Percentiles rank a stretch among this genome's conserved stretches.
These are phyloP conservation scores for Zele albiditarsus DNA, from an alignment of 2,888 invertebrate species.

Conservation along the genomic window DNA sequence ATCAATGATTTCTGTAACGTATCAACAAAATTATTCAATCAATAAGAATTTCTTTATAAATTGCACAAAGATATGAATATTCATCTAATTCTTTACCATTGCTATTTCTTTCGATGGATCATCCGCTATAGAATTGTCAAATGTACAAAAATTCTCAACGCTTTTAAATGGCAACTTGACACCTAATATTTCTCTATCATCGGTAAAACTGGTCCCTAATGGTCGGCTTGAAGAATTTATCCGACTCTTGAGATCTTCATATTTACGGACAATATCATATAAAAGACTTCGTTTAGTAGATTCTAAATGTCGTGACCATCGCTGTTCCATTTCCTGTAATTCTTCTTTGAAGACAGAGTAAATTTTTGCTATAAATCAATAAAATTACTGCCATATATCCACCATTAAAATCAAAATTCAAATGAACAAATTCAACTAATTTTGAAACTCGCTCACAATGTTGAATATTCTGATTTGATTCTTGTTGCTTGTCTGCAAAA, in stretches of 20 bases:
- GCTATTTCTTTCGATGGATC: conserved; percentile 30
- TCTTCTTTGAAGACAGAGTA: conserved; percentile 5
- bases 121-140: conserved; percentile 22
- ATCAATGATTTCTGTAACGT: conserved; percentile 26
- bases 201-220: conserved; percentile 8
- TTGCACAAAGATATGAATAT: background rate
- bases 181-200: conserved; percentile 22
- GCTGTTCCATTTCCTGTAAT: conserved; percentile 27
- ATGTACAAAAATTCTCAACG: conserved; percentile 22
- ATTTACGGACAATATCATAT: conserved; percentile 27
- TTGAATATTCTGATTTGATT: too few relatives aligned
- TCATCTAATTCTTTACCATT: conserved; percentile 18
- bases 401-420: background rate
- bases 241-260: conserved; percentile 22
- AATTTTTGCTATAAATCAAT: background rate
- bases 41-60: background rate
- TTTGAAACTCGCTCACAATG: too few relatives aligned
- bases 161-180: conserved; percentile 14
- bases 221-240: conserved; percentile 5
- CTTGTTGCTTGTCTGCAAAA: too few relatives aligned
- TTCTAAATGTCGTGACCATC: conserved; percentile 20
- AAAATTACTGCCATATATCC: background rate
- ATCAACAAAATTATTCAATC: background rate
- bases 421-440: too few relatives aligned
- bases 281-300: conserved; percentile 20